Evolutionary conservation across 2,113 vertebrate genomes (phyloP).

Genomic region (Dicerorhinus sumatrensis): DNA sequence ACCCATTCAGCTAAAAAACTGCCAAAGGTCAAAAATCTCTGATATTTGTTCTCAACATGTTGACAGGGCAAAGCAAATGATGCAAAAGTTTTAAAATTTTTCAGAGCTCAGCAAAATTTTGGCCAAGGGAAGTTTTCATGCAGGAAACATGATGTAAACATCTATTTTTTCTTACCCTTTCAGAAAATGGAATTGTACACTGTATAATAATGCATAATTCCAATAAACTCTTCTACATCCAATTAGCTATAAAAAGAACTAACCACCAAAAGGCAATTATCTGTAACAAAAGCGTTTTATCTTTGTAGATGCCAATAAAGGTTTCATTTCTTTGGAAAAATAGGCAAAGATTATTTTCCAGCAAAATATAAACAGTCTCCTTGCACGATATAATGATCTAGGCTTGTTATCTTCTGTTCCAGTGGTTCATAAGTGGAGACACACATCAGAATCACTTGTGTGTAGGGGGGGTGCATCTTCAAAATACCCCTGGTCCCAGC

Average conservation of each 20-base stretch:
- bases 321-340: constrained; percentile 57
- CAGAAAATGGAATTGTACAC: constrained; percentile 51
- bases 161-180: constrained; percentile 59
- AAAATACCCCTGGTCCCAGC: not conserved
- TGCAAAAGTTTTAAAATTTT: constrained; percentile 51
- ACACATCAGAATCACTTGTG: not conserved
- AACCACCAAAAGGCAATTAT: constrained; percentile 50
- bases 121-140: constrained; percentile 24
- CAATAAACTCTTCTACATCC: constrained; percentile 51
- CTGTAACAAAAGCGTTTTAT: constrained; percentile 65
- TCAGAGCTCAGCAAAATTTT: constrained; percentile 63
- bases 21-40: constrained; percentile 64
- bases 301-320: constrained; percentile 47
- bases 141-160: constrained; percentile 43
- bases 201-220: constrained; percentile 46
- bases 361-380: constrained; percentile 25
- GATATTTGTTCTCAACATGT: constrained; percentile 5
- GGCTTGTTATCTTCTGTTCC: constrained; percentile 49
- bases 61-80: constrained; percentile 30
- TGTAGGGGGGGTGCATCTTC: not conserved
- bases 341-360: constrained; percentile 50
- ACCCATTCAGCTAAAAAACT: constrained; percentile 55
- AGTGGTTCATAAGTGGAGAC: constrained; percentile 23
- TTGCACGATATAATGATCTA: not conserved
- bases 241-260: constrained; percentile 62